Base-by-base conservation (phyloP, 2,888 invertebrate species). In the Epirrita christyi region DNA sequence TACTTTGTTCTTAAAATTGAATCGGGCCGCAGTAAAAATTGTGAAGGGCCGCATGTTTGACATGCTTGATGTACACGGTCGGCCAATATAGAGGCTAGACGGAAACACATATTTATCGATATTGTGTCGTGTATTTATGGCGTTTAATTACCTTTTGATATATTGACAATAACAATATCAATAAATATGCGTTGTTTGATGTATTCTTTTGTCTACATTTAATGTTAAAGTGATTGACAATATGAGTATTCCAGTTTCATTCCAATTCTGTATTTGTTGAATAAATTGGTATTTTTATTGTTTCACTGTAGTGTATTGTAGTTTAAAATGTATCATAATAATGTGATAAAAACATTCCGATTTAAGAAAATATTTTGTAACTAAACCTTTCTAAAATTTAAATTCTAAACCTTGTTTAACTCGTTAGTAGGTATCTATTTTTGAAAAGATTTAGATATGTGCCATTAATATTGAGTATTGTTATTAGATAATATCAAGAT, bases 401-500 rank as follows among this genome's bases (percentile, higher is more conserved):
- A 37, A 37, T 37, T 21, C 4, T 8, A 11, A 9, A 9, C 21
- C 21, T 34, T 13, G 13, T 46, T 21, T 21, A 21, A 9, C 9
- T 9, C 10, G 8, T 3, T 14, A 2, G 14, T 38, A 14, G 0
- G 4, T 36, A 36, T 4, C 10, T 10, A 32, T 32, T 36, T 36
- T 38, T 7, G 6, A 38, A 2, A 9, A 0, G 6, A 7, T 7
- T 9, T 7, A 32, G 8, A 7, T 7, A 36, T 46, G 47, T 55
- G 55, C 55, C 55, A 55, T 43, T 47, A 14, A 15, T 14, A 9
- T 37, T 37, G 36, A 43, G 6, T 38, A 44, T 10, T 29, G 29
- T 44, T 21, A 37, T 29, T 45, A 47, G 13, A n/a, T 28, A 42
- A 7, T 43, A 7, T 27, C n/a, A 51, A 50, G 34, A 27, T 27